Evolutionary conservation across 1,140 invertebrate species (phyloP), one percentile per base, ranked within the genome.

Genomic region (Platyscapa corneri): DNA sequence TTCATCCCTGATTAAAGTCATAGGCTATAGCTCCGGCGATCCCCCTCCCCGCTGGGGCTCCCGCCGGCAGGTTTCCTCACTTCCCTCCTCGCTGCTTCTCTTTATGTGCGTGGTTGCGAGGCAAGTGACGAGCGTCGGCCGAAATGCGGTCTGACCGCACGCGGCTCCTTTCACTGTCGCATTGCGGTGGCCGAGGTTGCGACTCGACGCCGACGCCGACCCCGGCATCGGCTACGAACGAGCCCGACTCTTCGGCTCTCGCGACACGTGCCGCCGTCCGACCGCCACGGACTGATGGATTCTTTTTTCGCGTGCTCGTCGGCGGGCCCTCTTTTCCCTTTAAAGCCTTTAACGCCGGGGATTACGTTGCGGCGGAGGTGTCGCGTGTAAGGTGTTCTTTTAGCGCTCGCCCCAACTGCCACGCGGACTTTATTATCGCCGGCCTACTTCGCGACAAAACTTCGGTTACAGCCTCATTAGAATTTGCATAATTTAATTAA

Each of bases 1-100:
- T 82, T 83, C 85, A 79, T 77, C 81, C 84, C 85, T 86, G 85
- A 86, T 86, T 86, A 86, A 86, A 86, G 85, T 86, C 72, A 86
- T 86, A 82, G 85, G 72, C 83, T 56, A 78, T 74, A 78, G 53
- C 34, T 56, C n/a, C 39, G 10, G 42, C 32, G 18, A 32, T 18
- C 75, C 53, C 5, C 20, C 74, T 14, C 46, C 10, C 70, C 34
- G 34, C n/a, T n/a, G n/a, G n/a, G n/a, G n/a, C n/a, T n/a, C n/a
- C n/a, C n/a, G n/a, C n/a, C n/a, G n/a, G n/a, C n/a, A n/a, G n/a
- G n/a, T n/a, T n/a, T n/a, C n/a, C n/a, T n/a, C n/a, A n/a, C 42
- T 34, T 64, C 56, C 42, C 42, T n/a, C n/a, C 18, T 60, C 82
- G 8, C 72, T 20, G 70, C 8, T 18, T 32, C 37, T 74, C 56